A percentile compares a stretch with the other conserved stretches of the same genome.
phyloP scores from a whole-genome alignment of 2,888 invertebrate species.

The Eupithecia subfuscata region DNA sequence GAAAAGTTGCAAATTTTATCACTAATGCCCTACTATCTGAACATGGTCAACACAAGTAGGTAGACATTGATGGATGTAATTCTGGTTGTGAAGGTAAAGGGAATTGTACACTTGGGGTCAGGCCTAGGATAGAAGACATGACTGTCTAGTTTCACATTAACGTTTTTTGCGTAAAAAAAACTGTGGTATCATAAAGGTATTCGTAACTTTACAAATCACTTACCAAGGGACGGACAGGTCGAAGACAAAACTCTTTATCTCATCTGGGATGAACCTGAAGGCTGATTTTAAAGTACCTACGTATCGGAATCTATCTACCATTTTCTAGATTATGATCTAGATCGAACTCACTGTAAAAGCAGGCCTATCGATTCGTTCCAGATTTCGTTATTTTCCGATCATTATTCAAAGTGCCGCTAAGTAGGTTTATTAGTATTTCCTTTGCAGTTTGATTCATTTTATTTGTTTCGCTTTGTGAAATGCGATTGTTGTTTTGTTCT shows the following conservation, averaged over 20 bases:
- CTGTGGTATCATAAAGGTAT: background rate
- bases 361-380: conserved; percentile 28
- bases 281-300: background rate
- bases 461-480: conserved; percentile 23
- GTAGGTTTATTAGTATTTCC: conserved; percentile 30
- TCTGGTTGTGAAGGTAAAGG: conserved; percentile 23
- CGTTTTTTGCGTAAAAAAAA: background rate
- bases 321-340: conserved; percentile 15
- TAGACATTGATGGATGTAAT: conserved; percentile 27
- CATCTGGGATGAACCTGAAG: background rate
- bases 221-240: background rate
- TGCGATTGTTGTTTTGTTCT: conserved; percentile 13
- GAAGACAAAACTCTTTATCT: background rate
- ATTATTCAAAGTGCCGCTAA: conserved; percentile 28
- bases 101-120: background rate
- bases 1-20: conserved; percentile 33
- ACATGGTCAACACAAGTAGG: conserved; percentile 29
- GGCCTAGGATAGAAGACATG: background rate
- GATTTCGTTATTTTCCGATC: conserved; percentile 30
- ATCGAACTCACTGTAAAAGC: conserved; percentile 20
- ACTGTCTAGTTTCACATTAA: background rate
- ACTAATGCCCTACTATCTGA: conserved; percentile 19
- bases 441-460: conserved; percentile 20
- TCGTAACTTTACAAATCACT: background rate
- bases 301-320: background rate